Evolutionary conservation across 1,140 invertebrate species (phyloP), one percentile per base, ranked within the genome.

Genomic region (Drosophila arizonae): DNA sequence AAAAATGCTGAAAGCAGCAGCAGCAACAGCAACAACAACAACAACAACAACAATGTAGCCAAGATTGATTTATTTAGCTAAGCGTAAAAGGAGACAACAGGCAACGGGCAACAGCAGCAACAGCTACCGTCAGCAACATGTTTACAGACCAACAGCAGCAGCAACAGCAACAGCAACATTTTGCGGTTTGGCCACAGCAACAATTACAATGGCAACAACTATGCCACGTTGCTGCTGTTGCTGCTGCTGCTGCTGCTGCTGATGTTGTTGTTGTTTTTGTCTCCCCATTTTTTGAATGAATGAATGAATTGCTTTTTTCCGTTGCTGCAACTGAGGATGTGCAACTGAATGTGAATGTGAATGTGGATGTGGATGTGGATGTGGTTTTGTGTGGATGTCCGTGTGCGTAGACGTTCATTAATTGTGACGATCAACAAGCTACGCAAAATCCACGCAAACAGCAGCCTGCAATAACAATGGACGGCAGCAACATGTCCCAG

Each of bases 341-440:
- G 72, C 54, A 30, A 69, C 52, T 8, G 71, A 69, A 55, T 69
- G 73, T 51, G 68, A 45, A 58, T 72, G 60, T 67, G 79, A 39
- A 57, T 72, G 66, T 26, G 68, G 45, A 48, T 66, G 60, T 15
- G 72, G 39, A 51, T 2, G 81, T 78, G 81, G 75, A 76, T 86
- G 82, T 84, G 84, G 84, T 84, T 82, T 33, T 8, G 6, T 67
- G 79, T 84, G 84, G 69, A 82, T 87, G 82, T 76, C 82, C 82
- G 84, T 88, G 73, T 88, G 84, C 84, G 84, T 88, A 88, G 81
- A 78, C 33, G 33, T 33, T 87, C 84, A 87, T 87, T 87, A 87
- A 87, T 87, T 87, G 82, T 87, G 84, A 88, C 84, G 79, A 87
- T 87, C 84, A 87, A 87, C 82, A 84, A 87, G 82, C 82, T 87